phyloP scores from a whole-genome alignment of 2,113 vertebrate species.

The Seriola dumerili region DNA sequence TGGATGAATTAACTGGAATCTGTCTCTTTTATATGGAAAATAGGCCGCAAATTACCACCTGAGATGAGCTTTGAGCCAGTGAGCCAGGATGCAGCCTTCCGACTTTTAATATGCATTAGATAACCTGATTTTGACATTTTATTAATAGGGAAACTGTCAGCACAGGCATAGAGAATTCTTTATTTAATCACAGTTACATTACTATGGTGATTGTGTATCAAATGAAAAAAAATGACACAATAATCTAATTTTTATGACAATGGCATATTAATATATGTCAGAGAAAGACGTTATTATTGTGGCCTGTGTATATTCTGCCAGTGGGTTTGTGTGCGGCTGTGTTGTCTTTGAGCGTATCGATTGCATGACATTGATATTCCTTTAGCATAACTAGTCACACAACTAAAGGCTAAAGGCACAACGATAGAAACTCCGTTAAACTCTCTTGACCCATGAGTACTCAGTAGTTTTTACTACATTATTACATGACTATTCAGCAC shows the following conservation, averaged over 20 bases:
- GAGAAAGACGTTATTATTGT: constrained; percentile 31
- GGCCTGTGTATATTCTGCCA: constrained; percentile 5
- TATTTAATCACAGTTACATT: constrained; percentile 77
- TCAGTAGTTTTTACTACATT: too few relatives aligned
- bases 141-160: constrained; percentile 81
- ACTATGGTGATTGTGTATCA: constrained; percentile 71
- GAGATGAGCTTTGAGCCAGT: constrained; percentile 73
- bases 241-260: constrained; percentile 64
- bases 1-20: constrained; percentile 63
- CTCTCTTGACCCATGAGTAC: neutral
- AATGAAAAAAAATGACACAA: constrained; percentile 57
- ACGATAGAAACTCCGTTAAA: neutral
- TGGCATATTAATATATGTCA: constrained; percentile 59
- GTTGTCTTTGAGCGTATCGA: constrained; percentile 46
- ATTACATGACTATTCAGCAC: too few relatives aligned
- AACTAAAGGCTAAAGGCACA: constrained; percentile 8
- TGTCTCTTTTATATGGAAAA: constrained; percentile 77
- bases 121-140: constrained; percentile 81
- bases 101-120: constrained; percentile 77
- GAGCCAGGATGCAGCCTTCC: constrained; percentile 53
- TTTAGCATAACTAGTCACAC: constrained; percentile 19
- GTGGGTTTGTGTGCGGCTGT: neutral
- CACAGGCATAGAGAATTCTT: constrained; percentile 48
- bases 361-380: constrained; percentile 43
- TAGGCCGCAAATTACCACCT: constrained; percentile 73